Percentiles rank a stretch among this genome's conserved stretches.
Evolutionary conservation across 2,888 invertebrate genomes (phyloP).

Genomic region (Ligdia adustata): DNA sequence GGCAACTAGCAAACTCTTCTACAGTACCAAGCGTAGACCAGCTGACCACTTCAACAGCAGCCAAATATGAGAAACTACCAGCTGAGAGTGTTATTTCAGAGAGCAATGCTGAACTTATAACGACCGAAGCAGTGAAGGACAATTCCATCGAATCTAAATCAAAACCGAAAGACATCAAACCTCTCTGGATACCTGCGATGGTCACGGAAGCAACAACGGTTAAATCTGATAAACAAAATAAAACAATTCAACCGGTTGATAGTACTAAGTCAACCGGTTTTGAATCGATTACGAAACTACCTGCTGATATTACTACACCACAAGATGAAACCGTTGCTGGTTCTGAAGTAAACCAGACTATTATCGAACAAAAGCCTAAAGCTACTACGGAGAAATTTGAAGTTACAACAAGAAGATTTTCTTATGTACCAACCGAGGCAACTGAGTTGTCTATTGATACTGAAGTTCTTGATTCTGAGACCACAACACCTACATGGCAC

Average conservation of each 20-base stretch:
- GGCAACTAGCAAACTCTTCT: slow-evolving; percentile 54
- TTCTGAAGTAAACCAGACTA: slow-evolving; percentile 54
- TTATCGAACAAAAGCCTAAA: slow-evolving; percentile 44
- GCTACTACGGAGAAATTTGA: slow-evolving; percentile 67
- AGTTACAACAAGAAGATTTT: slow-evolving; percentile 75
- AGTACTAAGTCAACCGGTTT: slow-evolving; percentile 68
- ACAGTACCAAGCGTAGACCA: slow-evolving; percentile 42
- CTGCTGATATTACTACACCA: slow-evolving; percentile 72
- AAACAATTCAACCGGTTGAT: slow-evolving; percentile 62
- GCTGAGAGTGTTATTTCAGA: slow-evolving; percentile 68
- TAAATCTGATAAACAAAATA: slow-evolving; percentile 45
- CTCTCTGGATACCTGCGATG: slow-evolving; percentile 58
- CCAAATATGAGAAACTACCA: slow-evolving; percentile 59
- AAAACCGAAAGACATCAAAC: slow-evolving; percentile 44
- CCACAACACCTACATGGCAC: slow-evolving; percentile 58
- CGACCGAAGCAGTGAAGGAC: slow-evolving; percentile 44
- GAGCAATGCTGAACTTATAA: slow-evolving; percentile 52
- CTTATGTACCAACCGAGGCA: slow-evolving; percentile 66
- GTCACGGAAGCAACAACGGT: slow-evolving; percentile 48
- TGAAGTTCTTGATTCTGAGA: slow-evolving; percentile 38
- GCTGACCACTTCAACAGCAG: slow-evolving; percentile 47
- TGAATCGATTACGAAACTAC: slow-evolving; percentile 79
- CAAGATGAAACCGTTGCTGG: slow-evolving; percentile 60
- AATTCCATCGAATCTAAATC: slow-evolving; percentile 40
- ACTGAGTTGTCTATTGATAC: slow-evolving; percentile 43